Base-by-base conservation (phyloP, 35 echinoderm and acorn worm species). In the Diadema setosum region DNA sequence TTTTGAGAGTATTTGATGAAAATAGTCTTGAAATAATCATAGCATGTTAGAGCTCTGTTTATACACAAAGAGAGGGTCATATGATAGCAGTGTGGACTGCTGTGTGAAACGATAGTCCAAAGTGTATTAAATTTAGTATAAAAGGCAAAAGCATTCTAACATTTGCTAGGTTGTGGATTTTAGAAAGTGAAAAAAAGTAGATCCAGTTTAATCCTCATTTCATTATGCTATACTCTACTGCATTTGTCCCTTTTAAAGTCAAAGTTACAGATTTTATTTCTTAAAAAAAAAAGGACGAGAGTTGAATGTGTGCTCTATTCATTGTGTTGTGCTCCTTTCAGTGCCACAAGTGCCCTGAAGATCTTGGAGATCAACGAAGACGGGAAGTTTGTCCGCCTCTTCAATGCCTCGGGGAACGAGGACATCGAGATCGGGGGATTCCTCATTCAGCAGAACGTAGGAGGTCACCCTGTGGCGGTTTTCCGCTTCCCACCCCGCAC, bases 371-470 rank as follows among this genome's bases (percentile, higher is more conserved):
- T 99, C 9, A 99, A 95, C 56, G 86, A 85, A 90, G 96, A 99
- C 23, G 96, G 96, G 4, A 83, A 84, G 12, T 99, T 94, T 90
- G 86, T 99, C 5, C 92, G 96, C 69, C 90, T 99, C 17, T 99
- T 99, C 56, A 99, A 99, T 32, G 78, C 96, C 20, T 93, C 95
- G 5, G 48, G 81, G 6, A 65, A 50, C 50, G 45, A 83, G 29
- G 96, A 99, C 37, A 73, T 92, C 11, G 93, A 99, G 48, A 50
- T 99, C 8, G 96, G 96, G 35, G 96, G 96, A 23, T 99, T 81
- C 35, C 88, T 95, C 82, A 95, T 99, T 35, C 96, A 99, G 78
- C 96, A 99, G 86, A 99, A 99, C 56, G 83, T 99, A 15, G 96
- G 96, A 16, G 96, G 96, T 27, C 96, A 99, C 70, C 96, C 96